Evolutionary conservation across 2,113 vertebrate species (phyloP).

Genomic region (Anarhynchus alexandrinus): DNA sequence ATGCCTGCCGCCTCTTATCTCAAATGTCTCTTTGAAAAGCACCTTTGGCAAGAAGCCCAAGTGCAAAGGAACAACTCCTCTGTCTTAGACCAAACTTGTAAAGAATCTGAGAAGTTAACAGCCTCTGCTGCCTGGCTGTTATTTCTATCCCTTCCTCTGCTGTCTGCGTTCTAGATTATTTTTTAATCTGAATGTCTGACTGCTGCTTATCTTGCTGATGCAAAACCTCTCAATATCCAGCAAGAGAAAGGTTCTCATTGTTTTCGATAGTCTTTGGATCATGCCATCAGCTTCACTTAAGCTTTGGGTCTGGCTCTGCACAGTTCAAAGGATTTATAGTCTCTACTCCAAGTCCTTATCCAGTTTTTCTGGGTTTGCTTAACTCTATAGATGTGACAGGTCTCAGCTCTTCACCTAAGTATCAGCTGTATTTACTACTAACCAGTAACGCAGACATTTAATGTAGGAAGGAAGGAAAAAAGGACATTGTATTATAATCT

Average conservation of each 20-base stretch:
- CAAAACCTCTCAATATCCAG: not conserved
- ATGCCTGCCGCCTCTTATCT: slow-evolving; percentile 28
- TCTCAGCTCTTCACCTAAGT: not conserved
- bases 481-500: not conserved
- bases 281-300: not conserved
- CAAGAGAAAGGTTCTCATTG: not conserved
- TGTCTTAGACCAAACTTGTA: not conserved
- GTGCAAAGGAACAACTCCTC: not conserved
- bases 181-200: not conserved
- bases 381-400: not conserved
- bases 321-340: not conserved
- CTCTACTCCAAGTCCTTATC: not conserved
- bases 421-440: not conserved
- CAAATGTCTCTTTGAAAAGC: slow-evolving; percentile 11
- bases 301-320: not conserved
- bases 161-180: not conserved
- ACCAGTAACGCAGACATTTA: not conserved
- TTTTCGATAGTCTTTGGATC: not conserved
- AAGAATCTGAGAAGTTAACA: slow-evolving; percentile 3
- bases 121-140: not conserved
- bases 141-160: not conserved
- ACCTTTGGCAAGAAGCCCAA: slow-evolving; percentile 13
- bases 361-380: not conserved
- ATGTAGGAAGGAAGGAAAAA: slow-evolving; percentile 37
- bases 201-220: not conserved